Base-by-base conservation (phyloP, 2,113 vertebrate species). In the Lepus europaeus region DNA sequence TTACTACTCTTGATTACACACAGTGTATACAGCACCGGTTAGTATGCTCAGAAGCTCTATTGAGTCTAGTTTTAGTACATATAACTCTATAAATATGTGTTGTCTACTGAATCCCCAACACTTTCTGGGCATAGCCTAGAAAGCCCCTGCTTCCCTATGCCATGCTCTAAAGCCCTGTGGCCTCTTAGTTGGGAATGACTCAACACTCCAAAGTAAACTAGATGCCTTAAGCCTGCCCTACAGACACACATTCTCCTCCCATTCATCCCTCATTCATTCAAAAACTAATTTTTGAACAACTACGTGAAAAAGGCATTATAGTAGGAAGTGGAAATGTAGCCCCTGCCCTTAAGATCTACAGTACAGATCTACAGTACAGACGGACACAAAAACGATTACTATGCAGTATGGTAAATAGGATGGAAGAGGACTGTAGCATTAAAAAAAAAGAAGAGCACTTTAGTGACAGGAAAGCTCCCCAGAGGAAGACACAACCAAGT, bases 1-100 rank as follows among this genome's bases (percentile, higher is more conserved):
- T 89, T 56, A 27, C 81, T 87, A 0, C 2, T 97, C 74, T 53
- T 74, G 36, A 53, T 6, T 31, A 64, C 84, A 31, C 69, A 9
- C 22, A 95, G 59, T 56, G 7, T 25, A 31, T 33, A n/a, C 14
- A 80, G 0, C 11, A n/a, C 22, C 53, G 33, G 0, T 8, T 82
- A 16, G 63, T 7, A 33, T 53, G 4, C 79, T 64, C 33, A 80
- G 79, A 0, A 56, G 0, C 77, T 84, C 81, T 91, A 36, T 77
- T 96, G 83, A 89, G 76, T 89, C 94, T 97, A 56, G 4, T 1
- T 94, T 95, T 68, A 89, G n/a, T 33, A 64, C 20, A 73, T 89
- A 93, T 74, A 96, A 96, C 92, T 97, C 80, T 5, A 36, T 39
- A 83, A 91, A 27, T 90, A 70, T 93, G 31, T 69, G 12, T 87